phyloP scores from a whole-genome alignment of 2,113 vertebrate species.

The Ceyx melanurus region DNA sequence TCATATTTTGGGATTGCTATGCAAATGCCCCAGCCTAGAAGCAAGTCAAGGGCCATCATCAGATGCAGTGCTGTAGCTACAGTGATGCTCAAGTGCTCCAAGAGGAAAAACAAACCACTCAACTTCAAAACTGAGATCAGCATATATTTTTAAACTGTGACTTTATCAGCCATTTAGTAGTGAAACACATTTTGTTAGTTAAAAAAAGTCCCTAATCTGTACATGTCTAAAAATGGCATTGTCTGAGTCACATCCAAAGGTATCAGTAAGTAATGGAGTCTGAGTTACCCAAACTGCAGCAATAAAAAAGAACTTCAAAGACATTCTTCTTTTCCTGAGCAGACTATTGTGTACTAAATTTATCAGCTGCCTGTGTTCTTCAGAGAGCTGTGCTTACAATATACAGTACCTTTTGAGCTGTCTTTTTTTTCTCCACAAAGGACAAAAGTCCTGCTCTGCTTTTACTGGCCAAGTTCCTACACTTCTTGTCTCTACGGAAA shows the following conservation, averaged over 20 bases:
- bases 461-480: background rate
- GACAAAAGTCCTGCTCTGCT: background rate
- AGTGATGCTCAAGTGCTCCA: background rate
- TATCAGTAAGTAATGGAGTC: background rate
- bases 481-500: background rate
- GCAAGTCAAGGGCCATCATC: background rate
- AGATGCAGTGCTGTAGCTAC: background rate
- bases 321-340: background rate
- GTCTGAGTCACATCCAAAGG: background rate
- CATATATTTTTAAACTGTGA: background rate
- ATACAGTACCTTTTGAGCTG: background rate
- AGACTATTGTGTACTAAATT: background rate
- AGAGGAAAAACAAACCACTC: background rate
- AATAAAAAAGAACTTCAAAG: constrained; percentile 4
- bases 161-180: background rate
- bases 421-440: background rate
- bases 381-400: background rate
- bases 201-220: background rate
- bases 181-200: background rate
- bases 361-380: background rate
- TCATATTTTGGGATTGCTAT: background rate
- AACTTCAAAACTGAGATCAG: background rate
- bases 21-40: background rate
- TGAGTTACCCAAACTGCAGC: background rate
- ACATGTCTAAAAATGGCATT: background rate